These are phyloP conservation scores for Drosophila truncata DNA, from an alignment of 1,140 invertebrate species.

Conservation along the genomic window DNA sequence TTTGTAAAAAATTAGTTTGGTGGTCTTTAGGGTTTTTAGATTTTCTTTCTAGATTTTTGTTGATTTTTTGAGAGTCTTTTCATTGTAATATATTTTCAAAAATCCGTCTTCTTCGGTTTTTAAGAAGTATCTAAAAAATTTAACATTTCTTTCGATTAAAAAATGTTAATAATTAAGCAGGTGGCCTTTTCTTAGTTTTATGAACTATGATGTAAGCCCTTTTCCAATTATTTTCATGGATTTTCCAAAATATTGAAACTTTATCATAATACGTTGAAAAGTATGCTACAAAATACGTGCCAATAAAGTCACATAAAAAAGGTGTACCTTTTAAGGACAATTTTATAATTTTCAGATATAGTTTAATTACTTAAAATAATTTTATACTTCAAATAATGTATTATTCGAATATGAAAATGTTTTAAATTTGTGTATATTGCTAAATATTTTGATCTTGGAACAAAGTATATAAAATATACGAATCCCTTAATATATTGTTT, in stretches of 20 bases:
- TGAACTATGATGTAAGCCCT: not conserved
- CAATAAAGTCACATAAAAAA: too few species aligned
- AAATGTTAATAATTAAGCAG: not conserved
- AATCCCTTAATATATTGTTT: not conserved
- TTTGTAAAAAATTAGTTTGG: not conserved
- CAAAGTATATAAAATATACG: not conserved
- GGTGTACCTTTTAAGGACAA: not conserved
- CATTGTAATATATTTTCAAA: too few species aligned
- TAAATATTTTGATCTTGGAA: not conserved
- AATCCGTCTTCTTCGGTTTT: not conserved
- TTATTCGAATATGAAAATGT: not conserved
- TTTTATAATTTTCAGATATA: not conserved
- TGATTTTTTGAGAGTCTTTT: too few species aligned
- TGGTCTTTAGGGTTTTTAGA: not conserved
- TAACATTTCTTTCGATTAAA: not conserved
- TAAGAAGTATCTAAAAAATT: not conserved
- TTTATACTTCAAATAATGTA: not conserved
- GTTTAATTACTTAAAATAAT: not conserved
- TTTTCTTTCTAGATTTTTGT: too few species aligned
- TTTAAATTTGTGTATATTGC: not conserved
- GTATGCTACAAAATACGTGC: not conserved
- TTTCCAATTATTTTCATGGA: not conserved
- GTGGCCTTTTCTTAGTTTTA: not conserved
- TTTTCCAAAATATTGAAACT: not conserved
- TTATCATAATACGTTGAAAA: not conserved